Base-by-base conservation (phyloP, 2,888 invertebrate genomes). In the Eucriotettix oculatus region DNA sequence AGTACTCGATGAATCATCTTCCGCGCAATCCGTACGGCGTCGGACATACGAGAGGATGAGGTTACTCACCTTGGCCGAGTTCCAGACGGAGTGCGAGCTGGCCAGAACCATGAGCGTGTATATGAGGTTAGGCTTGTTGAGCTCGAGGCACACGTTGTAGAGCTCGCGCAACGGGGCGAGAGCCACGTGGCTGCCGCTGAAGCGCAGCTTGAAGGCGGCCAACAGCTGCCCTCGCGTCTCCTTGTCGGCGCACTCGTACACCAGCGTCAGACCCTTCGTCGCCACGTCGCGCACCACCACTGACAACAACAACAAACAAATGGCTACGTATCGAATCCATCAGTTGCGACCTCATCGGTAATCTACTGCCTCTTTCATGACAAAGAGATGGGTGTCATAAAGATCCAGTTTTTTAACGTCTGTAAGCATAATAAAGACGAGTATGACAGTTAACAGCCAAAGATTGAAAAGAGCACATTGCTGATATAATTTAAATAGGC, bases 21-120 rank as follows among this genome's bases (percentile, higher is more conserved):
- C 29, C 2, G 7, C 7, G 29, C 29, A 29, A 29, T 29, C 29
- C 29, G 29, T 29, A 29, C 29, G 29, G 29, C 29, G 29, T 5
- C 29, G 29, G 29, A 29, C 2, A 29, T 7, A 29, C 29, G 29
- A 29, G 29, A 29, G 29, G 29, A 29, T 10, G 29, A 29, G 29
- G 29, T 5, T 10, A 17, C 14, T 43, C 72, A 84, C 84, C 78
- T 89, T 90, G 71, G 91, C 92, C 10, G 93, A 92, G 68, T 91
- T 94, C 96, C 95, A 97, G 59, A 89, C 80, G 1, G 93, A 87
- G 73, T 96, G 93, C 70, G 95, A 91, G 77, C 94, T 94, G 0
- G 95, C 95, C 64, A 96, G 76, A 72, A 94, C 89, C 90, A 97
- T 90, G 72, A 97, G 97, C 73, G 92, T 91, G 75, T 97, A 97